Conservation (phyloP, 2,888 invertebrate species). For the Drosophila fungiperda region DNA sequence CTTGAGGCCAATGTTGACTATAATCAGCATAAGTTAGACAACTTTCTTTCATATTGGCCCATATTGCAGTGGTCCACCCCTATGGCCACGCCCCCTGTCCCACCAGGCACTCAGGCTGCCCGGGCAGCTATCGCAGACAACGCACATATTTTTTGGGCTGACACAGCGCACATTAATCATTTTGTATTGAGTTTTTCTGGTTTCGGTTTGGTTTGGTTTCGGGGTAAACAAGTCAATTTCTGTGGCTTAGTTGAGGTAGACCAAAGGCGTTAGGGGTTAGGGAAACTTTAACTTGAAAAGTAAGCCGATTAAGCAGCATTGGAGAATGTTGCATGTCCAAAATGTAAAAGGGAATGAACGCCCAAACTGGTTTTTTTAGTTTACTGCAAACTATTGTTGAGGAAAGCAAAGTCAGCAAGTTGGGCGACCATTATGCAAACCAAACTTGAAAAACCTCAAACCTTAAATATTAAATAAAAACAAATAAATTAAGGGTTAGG, state of each 20-base stretch:
- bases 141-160: conserved; percentile 71
- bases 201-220: conserved; percentile 11
- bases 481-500: not conserved
- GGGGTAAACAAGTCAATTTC: conserved; percentile 69
- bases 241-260: conserved; percentile 29
- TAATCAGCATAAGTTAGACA: conserved; percentile 78
- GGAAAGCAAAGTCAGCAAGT: not conserved
- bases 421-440: not conserved
- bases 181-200: conserved; percentile 58
- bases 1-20: conserved; percentile 73
- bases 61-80: conserved; percentile 33
- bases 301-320: conserved; percentile 41
- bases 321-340: conserved; percentile 7
- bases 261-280: not conserved
- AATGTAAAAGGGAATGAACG: conserved; percentile 5
- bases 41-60: conserved; percentile 52
- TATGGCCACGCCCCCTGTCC: conserved; percentile 28
- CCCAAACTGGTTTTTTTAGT: conserved; percentile 15
- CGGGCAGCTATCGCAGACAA: conserved; percentile 55
- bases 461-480: not conserved
- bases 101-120: conserved; percentile 8
- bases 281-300: conserved; percentile 17
- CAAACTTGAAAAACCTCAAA: not conserved
- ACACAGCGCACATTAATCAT: conserved; percentile 74
- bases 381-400: not conserved